These are phyloP conservation scores for Gadopsis marmoratus DNA, from an alignment of 2,797 vertebrate species.

Conservation along the genomic window DNA sequence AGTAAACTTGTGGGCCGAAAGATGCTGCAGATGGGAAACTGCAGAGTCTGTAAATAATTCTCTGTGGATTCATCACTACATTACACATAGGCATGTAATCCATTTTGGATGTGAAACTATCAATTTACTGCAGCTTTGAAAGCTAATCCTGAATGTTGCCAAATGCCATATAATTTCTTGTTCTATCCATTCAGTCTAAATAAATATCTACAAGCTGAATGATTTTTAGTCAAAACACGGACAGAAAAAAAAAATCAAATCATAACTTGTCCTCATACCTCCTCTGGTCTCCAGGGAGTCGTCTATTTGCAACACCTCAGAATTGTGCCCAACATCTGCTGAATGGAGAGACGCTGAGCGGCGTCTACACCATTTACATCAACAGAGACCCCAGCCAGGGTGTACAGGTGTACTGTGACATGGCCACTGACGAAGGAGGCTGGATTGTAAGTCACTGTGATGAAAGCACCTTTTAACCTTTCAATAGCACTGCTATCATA, in stretches of 20 bases:
- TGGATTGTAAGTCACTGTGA: slow-evolving; percentile 93
- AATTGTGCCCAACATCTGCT: slow-evolving; percentile 97
- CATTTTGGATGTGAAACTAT: not conserved
- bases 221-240: not conserved
- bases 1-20: not conserved
- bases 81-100: not conserved
- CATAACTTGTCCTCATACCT: slow-evolving; percentile 4
- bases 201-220: slow-evolving; percentile 2
- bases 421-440: slow-evolving; percentile 94
- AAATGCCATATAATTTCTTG: not conserved
- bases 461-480: not conserved
- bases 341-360: slow-evolving; percentile 93
- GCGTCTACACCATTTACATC: slow-evolving; percentile 95
- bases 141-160: not conserved
- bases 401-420: slow-evolving; percentile 96
- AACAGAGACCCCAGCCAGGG: slow-evolving; percentile 92
- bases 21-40: not conserved
- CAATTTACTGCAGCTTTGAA: not conserved
- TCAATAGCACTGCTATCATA: not conserved
- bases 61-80: not conserved
- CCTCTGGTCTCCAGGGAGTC: slow-evolving; percentile 85
- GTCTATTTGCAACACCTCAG: slow-evolving; percentile 94
- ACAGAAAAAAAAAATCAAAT: slow-evolving; percentile 2
- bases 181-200: not conserved
- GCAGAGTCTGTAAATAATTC: not conserved